Base-by-base conservation (phyloP, 2,888 invertebrate genomes). In the Eledone cirrhosa region DNA sequence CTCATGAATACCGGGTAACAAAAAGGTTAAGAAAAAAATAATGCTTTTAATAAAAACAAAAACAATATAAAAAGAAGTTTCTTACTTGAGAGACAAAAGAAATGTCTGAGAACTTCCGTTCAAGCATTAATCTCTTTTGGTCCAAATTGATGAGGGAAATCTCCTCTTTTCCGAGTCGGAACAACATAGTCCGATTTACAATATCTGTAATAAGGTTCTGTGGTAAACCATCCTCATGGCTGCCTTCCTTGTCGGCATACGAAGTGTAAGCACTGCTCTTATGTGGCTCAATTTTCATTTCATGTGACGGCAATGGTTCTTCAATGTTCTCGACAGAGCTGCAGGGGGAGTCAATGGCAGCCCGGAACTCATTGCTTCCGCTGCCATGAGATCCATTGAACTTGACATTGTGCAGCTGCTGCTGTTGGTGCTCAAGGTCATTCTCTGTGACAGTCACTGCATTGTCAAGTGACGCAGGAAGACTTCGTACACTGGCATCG, bases 61-160 rank as follows among this genome's bases (percentile, higher is more conserved):
- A 13, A 16, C 13, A 0, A 4, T 16, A 67, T 2, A 19, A 2
- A 77, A 11, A 33, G 19, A 29, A 22, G 19, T 27, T n/a, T 77
- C 84, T 86, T 90, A 93, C 94, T 87, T 96, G 94, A 3, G 96
- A 94, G 85, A 97, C 97, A 83, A 95, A 95, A 0, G 95, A 94
- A 19, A 98, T 95, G 88, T 98, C 97, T 86, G 94, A 95, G 87
- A 98, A 94, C 72, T 94, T 94, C 83, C 97, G 95, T 87, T 96
- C 95, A 13, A 98, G 93, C 13, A 98, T 92, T 19, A 96, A 94
- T 86, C 95, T 95, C 88, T 98, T 98, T 80, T 96, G 93, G 89
- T 98, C 97, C 0, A 97, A 96, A 86, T 97, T 97, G 83, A 98
- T 97, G 8, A 98, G 93, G 74, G 96, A 93, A 19, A 98, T 92